Evolutionary conservation across 2,888 invertebrate genomes (phyloP), one percentile per base, ranked within the genome.

Genomic region (Spodoptera picta): DNA sequence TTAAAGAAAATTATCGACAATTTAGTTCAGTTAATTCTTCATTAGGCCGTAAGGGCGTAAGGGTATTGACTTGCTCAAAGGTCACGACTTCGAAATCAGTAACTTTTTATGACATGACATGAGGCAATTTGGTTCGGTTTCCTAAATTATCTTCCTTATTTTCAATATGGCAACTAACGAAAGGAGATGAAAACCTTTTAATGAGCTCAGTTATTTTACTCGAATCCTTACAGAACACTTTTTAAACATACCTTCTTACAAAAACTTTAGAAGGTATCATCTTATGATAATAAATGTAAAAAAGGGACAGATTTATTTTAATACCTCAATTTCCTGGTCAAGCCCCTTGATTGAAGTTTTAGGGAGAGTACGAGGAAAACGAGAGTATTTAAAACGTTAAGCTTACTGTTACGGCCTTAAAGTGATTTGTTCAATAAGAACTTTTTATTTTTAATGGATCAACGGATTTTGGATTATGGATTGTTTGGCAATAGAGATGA

Each of bases 381-480:
- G 36, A 53, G 11, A 9, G 27, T 14, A 19, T 60, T 50, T 50
- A 46, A 62, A 58, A 52, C 60, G 14, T 45, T 47, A 47, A 58
- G 83, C 86, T 85, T 88, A 92, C 94, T 80, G 92, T 92, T 7
- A 92, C 93, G 63, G 73, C 90, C 44, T 82, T 4, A 92, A 77
- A 45, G 77, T 78, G 7, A 92, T 76, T 36, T 88, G 84, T 49
- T 91, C 89, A 19, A 87, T 73, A 93, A 69, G 42, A 83, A 83
- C 75, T 91, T 82, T 1, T 60, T 93, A 88, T 31, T 31, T 31
- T 31, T 6, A 36, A 6, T 7, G 36, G 36, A 36, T 36, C 7
- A 36, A 1, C 36, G 36, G 36, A 36, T 36, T 9, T 9, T 36
- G 7, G 36, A 36, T 31, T 31, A 31, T 31, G 31, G 4, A 31